Conservation (phyloP, 2,888 invertebrate species). For the Argyresthia albistria region DNA sequence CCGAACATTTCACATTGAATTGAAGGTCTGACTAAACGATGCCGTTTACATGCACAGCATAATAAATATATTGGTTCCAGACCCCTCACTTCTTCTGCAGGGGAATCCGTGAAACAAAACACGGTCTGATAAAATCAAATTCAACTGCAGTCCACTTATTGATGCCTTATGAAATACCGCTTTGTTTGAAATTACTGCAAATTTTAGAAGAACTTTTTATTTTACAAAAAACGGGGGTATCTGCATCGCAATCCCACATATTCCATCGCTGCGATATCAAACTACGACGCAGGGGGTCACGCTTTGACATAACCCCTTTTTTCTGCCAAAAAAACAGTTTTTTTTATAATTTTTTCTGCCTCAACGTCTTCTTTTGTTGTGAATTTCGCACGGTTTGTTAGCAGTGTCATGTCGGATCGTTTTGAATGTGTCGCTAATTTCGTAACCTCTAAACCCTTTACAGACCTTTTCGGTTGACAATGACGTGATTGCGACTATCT, state of each 20-base stretch:
- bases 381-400: constrained; percentile 67
- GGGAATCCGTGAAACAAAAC: constrained; percentile 33
- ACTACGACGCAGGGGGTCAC: constrained; percentile 35
- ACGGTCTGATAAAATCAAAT: constrained; percentile 52
- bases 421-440: constrained; percentile 66
- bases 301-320: constrained; percentile 32
- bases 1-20: constrained; percentile 40
- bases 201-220: not conserved
- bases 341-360: constrained; percentile 20
- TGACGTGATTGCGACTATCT: constrained; percentile 39
- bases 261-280: not conserved
- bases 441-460: constrained; percentile 46
- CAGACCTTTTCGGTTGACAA: constrained; percentile 39
- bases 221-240: not conserved
- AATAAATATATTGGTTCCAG: constrained; percentile 36
- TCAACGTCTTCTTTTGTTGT: constrained; percentile 25
- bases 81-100: constrained; percentile 17
- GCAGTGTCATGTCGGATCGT: constrained; percentile 39
- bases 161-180: not conserved
- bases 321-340: constrained; percentile 24
- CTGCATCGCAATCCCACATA: not conserved
- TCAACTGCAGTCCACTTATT: constrained; percentile 6
- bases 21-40: constrained; percentile 21
- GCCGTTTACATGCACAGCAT: constrained; percentile 21
- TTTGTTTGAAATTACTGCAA: not conserved